Percentiles rank a stretch among this genome's conserved stretches.
Conservation (phyloP, 2,113 vertebrate genomes). For the Halichoerus grypus region DNA sequence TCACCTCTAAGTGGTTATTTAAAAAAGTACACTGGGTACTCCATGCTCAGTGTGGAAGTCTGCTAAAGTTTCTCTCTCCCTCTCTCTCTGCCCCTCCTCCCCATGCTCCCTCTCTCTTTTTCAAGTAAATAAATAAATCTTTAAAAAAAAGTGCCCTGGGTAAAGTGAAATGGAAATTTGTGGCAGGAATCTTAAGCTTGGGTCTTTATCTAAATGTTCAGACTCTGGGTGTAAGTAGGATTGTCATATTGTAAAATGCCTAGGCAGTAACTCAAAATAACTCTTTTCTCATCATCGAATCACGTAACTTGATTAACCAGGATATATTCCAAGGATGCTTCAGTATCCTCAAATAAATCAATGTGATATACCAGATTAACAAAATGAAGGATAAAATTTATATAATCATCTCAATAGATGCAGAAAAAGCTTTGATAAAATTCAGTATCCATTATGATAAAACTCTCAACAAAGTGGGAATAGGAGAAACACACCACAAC, state of each 20-base stretch:
- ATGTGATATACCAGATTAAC: background rate
- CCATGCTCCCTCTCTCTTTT: too few species aligned
- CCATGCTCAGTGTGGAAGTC: too few species aligned
- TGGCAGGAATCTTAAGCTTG: background rate
- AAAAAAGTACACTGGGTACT: background rate
- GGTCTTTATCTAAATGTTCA: background rate
- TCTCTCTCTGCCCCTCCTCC: too few species aligned
- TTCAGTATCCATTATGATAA: background rate
- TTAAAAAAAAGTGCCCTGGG: background rate
- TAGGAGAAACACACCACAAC: background rate
- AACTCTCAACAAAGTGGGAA: background rate
- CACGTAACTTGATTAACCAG: background rate
- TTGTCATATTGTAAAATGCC: background rate
- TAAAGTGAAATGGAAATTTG: background rate
- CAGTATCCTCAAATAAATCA: background rate
- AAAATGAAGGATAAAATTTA: background rate
- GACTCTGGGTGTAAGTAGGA: background rate
- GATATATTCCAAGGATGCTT: background rate
- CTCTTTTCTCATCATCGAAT: background rate
- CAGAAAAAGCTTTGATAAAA: background rate
- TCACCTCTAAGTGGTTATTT: background rate
- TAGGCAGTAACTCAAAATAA: background rate
- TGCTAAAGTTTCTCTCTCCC: too few species aligned
- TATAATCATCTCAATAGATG: background rate
- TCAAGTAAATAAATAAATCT: background rate